Base-by-base conservation (phyloP, 1,140 invertebrate genomes). In the Probaryconus sp. region DNA sequence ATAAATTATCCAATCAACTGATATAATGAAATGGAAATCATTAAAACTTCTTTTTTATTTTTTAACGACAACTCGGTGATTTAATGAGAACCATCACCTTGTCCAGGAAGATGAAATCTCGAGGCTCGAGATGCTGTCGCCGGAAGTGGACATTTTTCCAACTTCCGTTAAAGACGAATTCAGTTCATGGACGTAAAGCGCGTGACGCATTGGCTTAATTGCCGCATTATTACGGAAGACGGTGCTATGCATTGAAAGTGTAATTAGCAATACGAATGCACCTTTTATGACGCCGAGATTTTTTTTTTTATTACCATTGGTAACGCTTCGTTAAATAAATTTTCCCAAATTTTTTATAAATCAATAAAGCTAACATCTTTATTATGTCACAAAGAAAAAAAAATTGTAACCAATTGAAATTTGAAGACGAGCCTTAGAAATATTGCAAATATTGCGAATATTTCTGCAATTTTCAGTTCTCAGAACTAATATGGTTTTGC, bases 121-220 rank as follows among this genome's bases (percentile, higher is more conserved):
- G 64, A 28, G 60, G 56, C 58, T 64, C 63, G 64, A 63, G 71
- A 68, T 60, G 58, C 63, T 61, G 38, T 56, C 68, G 65, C 37
- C 67, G 77, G 77, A 79, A 79, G 74, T 72, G 50, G 60, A 77
- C 76, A 77, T 71, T 82, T 74, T 76, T 65, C 69, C 20, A 42
- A 50, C 65, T 81, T 83, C 79, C 81, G 77, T 78, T 79, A 77
- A 63, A 76, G 56, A 80, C 69, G 63, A 77, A 84, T 78, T 78
- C 77, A 81, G 83, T 76, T 83, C 83, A 84, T 71, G 83, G 83
- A 82, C 82, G 37, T 24, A 24, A 37, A 75, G 60, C 42, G 77
- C 76, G 76, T 84, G 82, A 84, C 81, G 81, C 83, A 77, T 70
- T 63, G 61, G 28, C n/a, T 72, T 79, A 81, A 83, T 83, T 79